phyloP scores from a whole-genome alignment of 2,113 vertebrate genomes.

The Zosterops lateralis region DNA sequence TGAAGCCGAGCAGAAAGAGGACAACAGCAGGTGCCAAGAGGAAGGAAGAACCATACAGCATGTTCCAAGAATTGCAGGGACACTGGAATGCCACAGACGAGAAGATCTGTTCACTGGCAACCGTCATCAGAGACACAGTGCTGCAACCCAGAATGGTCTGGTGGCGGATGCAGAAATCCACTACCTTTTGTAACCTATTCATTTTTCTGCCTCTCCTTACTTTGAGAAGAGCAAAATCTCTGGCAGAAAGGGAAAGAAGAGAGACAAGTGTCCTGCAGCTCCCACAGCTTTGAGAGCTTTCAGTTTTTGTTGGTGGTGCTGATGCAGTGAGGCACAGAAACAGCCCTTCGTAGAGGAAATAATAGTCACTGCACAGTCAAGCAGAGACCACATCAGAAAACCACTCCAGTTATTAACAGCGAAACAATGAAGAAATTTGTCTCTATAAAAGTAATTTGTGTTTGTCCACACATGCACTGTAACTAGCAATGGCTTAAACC shows the following conservation, averaged over 20 bases:
- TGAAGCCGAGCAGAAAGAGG: constrained; percentile 74
- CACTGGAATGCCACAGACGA: constrained; percentile 73
- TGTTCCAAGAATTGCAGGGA: constrained; percentile 77
- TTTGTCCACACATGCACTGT: neutral
- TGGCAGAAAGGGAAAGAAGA: neutral
- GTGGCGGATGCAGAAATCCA: neutral
- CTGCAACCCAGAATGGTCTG: constrained; percentile 58
- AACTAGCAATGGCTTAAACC: neutral
- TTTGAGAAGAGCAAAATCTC: neutral
- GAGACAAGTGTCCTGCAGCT: neutral
- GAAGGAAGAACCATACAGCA: constrained; percentile 74
- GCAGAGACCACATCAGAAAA: neutral
- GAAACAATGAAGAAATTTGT: neutral
- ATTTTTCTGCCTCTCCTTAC: neutral
- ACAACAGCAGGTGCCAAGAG: constrained; percentile 77
- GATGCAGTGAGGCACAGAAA: neutral
- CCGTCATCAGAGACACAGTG: constrained; percentile 72
- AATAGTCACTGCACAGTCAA: neutral
- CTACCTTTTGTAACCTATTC: neutral
- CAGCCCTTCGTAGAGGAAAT: neutral
- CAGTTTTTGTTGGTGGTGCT: neutral
- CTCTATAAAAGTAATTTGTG: neutral
- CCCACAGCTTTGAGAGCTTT: neutral
- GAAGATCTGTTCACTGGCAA: constrained; percentile 74
- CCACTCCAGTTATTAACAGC: neutral